Base-by-base conservation (phyloP, 2,113 vertebrate genomes). In the Xiphorhynchus elegans region DNA sequence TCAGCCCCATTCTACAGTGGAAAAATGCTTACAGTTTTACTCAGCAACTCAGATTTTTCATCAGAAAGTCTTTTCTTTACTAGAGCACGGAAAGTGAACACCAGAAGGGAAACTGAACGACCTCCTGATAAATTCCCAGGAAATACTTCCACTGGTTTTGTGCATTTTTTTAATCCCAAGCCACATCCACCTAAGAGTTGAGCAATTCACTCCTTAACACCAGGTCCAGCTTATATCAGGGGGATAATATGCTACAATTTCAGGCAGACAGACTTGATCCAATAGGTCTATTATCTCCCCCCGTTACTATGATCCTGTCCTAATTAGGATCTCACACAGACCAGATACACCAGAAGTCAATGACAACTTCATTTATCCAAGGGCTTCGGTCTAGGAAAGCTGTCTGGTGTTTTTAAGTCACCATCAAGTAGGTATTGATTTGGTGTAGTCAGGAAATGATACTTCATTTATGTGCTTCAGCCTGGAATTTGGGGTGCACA, bases 351-450 rank as follows among this genome's bases (percentile, higher is more conserved):
- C 93, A 96, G 92, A 89, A 97, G 96, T 95, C 96, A 96, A 96
- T 96, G 96, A 97, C 96, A 97, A 96, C 95, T 96, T 96, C 96
- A 97, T 96, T 96, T 96, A 95, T 96, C 94, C 90, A 64, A 89
- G 86, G 90, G 90, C 93, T 93, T 68, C 44, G 24, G 82, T 50
- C 92, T 78, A 56, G 95, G 73, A 69, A 82, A 94, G 95, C 96
- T 97, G 96, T 93, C 96, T 92, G 85, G 76, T 94, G 95, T 95
- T 97, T 97, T 96, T 92, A 96, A 97, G 95, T 96, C 92, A 93
- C 92, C 95, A 94, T 96, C 96, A 96, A 96, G 95, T 17, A 46
- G 77, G 46, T 95, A 96, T 96, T 68, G 95, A 97, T 96, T 78
- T 0, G 10, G 92, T 3, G 31, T 75, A 90, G 88, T 56, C 92